Percentiles rank a stretch among this genome's conserved stretches.
These are phyloP conservation scores for Drosophila pseudotalamancana DNA, from an alignment of 2,888 invertebrate genomes.

Conservation along the genomic window DNA sequence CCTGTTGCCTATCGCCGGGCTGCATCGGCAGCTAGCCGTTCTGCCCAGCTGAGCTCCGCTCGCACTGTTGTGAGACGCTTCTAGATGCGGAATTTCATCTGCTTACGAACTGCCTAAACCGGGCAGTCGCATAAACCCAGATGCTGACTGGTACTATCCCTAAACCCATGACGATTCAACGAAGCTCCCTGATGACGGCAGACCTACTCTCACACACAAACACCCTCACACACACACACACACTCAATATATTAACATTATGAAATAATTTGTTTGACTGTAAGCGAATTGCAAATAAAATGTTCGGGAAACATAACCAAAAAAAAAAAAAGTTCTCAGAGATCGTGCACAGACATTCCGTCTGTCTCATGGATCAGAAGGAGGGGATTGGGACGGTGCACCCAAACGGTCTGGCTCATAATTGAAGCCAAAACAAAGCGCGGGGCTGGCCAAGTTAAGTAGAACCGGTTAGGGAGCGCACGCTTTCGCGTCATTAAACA, in stretches of 20 bases:
- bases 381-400: constrained; percentile 11
- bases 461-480: constrained; percentile 55
- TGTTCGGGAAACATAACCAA: constrained; percentile 51
- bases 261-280: constrained; percentile 31
- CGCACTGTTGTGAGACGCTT: constrained; percentile 44
- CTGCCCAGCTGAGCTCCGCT: constrained; percentile 60
- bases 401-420: too few relatives aligned
- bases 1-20: constrained; percentile 56
- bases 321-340: constrained; percentile 26
- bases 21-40: constrained; percentile 49
- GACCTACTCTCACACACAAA: constrained; percentile 4
- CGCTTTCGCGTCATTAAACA: constrained; percentile 46
- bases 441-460: not conserved
- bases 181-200: constrained; percentile 39
- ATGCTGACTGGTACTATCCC: constrained; percentile 19
- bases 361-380: constrained; percentile 42
- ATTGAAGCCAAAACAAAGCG: not conserved
- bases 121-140: constrained; percentile 36
- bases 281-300: constrained; percentile 53
- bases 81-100: constrained; percentile 33
- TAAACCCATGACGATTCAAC: constrained; percentile 51
- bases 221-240: constrained; percentile 3
- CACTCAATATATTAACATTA: constrained; percentile 11
- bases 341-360: constrained; percentile 32
- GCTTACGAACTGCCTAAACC: constrained; percentile 23